A percentile compares a stretch with the other conserved stretches of the same genome.
Evolutionary conservation across 1,140 invertebrate genomes (phyloP).

Genomic region (Mamestra configurata): DNA sequence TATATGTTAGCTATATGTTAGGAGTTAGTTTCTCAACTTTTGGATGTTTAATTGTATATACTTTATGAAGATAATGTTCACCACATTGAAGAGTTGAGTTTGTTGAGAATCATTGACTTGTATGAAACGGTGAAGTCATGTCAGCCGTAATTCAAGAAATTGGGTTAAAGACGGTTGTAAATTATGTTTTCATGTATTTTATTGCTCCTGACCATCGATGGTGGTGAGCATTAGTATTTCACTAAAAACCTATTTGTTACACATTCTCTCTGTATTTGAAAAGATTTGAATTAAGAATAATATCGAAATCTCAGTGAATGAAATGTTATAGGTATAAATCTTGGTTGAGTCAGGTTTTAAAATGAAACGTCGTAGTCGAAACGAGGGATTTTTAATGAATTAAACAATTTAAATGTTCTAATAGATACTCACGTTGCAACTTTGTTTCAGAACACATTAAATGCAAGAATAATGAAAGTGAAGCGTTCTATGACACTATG

Average conservation of each 20-base stretch:
- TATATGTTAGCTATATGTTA: slow-evolving; percentile 44
- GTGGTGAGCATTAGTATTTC: no score
- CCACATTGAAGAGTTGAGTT: neutral
- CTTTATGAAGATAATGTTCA: neutral
- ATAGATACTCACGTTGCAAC: slow-evolving; percentile 4
- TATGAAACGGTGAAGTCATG: no score
- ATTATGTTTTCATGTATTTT: no score
- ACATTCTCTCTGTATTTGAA: no score
- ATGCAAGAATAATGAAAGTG: neutral
- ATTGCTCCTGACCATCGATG: no score
- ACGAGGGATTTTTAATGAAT: neutral
- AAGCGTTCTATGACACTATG: slow-evolving; percentile 21
- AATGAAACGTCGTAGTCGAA: neutral
- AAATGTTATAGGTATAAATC: neutral
- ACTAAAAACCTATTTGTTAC: no score
- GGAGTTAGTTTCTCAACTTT: slow-evolving; percentile 32
- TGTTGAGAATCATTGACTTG: neutral
- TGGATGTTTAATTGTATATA: slow-evolving; percentile 35
- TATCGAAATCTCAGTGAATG: neutral
- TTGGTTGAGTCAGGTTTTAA: neutral
- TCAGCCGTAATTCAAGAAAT: no score
- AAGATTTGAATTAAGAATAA: neutral
- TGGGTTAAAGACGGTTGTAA: no score
- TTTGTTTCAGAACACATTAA: slow-evolving; percentile 25
- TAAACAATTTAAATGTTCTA: neutral